Evolutionary conservation across 1,140 invertebrate genomes (phyloP).

Genomic region (Globodera rostochiensis): DNA sequence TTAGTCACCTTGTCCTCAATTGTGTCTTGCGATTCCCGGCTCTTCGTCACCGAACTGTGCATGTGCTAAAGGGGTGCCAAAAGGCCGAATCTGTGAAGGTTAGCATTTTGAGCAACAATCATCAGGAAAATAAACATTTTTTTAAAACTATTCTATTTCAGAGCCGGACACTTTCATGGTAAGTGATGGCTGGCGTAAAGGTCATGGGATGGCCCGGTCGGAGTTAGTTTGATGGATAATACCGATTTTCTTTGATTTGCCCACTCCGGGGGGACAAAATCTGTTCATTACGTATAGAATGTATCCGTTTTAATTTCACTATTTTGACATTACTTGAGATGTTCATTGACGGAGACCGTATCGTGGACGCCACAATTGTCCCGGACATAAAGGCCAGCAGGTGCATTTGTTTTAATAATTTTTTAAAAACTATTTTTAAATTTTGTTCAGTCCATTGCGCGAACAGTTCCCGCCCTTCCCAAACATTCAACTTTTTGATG

Average conservation of each 20-base stretch:
- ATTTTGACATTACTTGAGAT: slow-evolving; percentile 71
- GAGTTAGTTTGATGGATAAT: too few species aligned
- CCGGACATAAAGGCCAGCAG: slow-evolving; percentile 56
- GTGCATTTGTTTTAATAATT: neutral
- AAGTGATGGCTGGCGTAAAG: too few species aligned
- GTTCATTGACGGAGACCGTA: slow-evolving; percentile 84
- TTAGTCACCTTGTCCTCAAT: slow-evolving; percentile 78
- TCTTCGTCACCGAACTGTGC: slow-evolving; percentile 75
- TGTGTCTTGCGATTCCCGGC: slow-evolving; percentile 87
- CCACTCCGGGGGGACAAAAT: too few species aligned
- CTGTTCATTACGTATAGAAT: too few species aligned
- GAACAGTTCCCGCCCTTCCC: slow-evolving; percentile 57
- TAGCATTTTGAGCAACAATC: neutral
- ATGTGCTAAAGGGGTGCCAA: slow-evolving; percentile 82
- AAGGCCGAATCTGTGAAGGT: slow-evolving; percentile 73
- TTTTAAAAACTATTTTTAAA: too few species aligned
- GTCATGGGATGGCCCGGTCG: too few species aligned
- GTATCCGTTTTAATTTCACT: too few species aligned
- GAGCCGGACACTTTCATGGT: neutral
- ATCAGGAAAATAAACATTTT: too few species aligned
- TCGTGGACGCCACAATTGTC: slow-evolving; percentile 61
- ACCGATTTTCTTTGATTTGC: too few species aligned
- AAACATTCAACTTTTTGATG: slow-evolving; percentile 61
- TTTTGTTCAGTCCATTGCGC: slow-evolving; percentile 41
- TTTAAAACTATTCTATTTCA: too few species aligned